Conservation (phyloP, 2,113 vertebrate species). For the Naja naja region DNA sequence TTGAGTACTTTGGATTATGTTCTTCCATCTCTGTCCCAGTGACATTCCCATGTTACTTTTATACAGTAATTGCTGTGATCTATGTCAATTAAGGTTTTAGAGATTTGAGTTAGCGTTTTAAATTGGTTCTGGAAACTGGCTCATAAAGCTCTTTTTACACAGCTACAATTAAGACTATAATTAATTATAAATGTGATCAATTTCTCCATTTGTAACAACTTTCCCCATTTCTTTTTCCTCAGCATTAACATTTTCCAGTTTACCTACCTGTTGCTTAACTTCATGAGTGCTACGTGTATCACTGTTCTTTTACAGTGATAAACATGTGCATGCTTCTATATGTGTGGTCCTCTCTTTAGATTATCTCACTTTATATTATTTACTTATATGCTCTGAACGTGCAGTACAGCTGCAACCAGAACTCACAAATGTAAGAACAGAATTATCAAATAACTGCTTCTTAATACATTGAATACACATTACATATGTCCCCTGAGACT, state of each 20-base stretch:
- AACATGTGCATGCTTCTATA: background rate
- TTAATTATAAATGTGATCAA: background rate
- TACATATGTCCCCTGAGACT: background rate
- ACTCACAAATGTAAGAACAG: background rate
- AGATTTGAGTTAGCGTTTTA: background rate
- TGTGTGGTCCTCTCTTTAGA: background rate
- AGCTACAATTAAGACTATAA: background rate
- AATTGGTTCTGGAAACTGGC: background rate
- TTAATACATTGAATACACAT: background rate
- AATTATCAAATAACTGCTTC: background rate
- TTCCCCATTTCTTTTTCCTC: background rate
- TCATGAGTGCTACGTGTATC: background rate
- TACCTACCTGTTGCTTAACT: background rate
- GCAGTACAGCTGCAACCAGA: background rate
- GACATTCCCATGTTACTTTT: background rate
- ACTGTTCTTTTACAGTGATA: background rate
- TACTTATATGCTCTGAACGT: background rate
- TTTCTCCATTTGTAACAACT: background rate
- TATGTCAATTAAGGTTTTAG: background rate
- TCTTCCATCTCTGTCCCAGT: background rate
- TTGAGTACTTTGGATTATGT: background rate
- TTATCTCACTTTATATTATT: background rate
- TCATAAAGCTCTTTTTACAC: background rate
- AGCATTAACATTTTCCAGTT: background rate
- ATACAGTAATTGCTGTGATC: background rate